Conservation (phyloP, 2,888 invertebrate genomes). For the Iselma pallidipennis region DNA sequence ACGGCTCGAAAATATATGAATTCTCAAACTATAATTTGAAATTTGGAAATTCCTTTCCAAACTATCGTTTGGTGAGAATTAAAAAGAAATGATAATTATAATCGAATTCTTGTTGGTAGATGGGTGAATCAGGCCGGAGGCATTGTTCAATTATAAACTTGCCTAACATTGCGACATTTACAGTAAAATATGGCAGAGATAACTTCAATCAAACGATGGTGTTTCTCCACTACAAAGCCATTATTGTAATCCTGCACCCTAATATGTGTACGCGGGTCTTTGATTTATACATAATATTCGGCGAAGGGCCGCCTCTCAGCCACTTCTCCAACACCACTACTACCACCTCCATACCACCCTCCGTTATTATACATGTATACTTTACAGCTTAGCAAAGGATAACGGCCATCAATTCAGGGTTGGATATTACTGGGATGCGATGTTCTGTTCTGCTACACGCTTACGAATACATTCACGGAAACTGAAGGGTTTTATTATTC, state of each 20-base stretch:
- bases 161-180: slow-evolving; percentile 31
- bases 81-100: neutral
- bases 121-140: neutral
- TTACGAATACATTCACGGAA: slow-evolving; percentile 33
- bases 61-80: slow-evolving; percentile 1
- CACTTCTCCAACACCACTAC: slow-evolving; percentile 17
- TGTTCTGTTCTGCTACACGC: slow-evolving; percentile 23
- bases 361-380: slow-evolving; percentile 39
- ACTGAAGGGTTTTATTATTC: slow-evolving; percentile 37
- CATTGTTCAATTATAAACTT: slow-evolving; percentile 33
- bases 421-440: slow-evolving; percentile 29
- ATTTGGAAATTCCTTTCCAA: neutral
- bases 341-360: slow-evolving; percentile 10
- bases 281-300: slow-evolving; percentile 50
- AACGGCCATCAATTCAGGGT: slow-evolving; percentile 36
- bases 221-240: slow-evolving; percentile 44
- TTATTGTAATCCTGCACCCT: slow-evolving; percentile 47
- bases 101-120: neutral
- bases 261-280: slow-evolving; percentile 44
- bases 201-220: slow-evolving; percentile 51
- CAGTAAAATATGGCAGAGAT: slow-evolving; percentile 46
- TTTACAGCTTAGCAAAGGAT: slow-evolving; percentile 39
- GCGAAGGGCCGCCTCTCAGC: slow-evolving; percentile 31
- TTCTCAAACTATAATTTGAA: neutral
- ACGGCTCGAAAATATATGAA: neutral